Percentiles rank a stretch among this genome's conserved stretches.
Conservation (phyloP, 2,888 invertebrate genomes). For the Aleiodes alternator region DNA sequence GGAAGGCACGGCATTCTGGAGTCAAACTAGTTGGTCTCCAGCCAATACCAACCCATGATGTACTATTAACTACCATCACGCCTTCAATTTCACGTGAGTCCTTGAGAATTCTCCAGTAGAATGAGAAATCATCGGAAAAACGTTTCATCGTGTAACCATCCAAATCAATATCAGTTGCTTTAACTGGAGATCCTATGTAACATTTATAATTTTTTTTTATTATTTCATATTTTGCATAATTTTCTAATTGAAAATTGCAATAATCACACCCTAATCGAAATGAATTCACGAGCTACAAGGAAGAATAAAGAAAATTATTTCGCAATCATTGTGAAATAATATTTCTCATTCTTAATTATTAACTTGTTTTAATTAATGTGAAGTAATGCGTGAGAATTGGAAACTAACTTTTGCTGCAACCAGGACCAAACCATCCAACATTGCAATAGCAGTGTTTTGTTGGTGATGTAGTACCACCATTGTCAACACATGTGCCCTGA, state of each 20-base stretch:
- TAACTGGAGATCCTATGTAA: slow-evolving; percentile 84
- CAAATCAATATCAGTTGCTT: slow-evolving; percentile 84
- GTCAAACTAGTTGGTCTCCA: slow-evolving; percentile 90
- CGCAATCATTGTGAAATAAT: too few species aligned
- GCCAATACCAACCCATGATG: slow-evolving; percentile 89
- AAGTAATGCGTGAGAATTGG: not conserved
- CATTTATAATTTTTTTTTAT: not conserved
- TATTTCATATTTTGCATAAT: not conserved
- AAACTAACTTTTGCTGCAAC: slow-evolving; percentile 87
- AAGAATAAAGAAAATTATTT: slow-evolving; percentile 35
- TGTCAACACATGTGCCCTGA: slow-evolving; percentile 89
- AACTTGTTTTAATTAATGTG: slow-evolving; percentile 17
- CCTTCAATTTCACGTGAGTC: slow-evolving; percentile 92
- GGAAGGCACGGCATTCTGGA: slow-evolving; percentile 88
- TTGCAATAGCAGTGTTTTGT: slow-evolving; percentile 93
- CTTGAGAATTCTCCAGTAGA: slow-evolving; percentile 91
- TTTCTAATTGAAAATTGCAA: not conserved
- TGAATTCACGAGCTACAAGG: too few species aligned
- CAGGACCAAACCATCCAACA: slow-evolving; percentile 90
- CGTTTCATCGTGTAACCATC: slow-evolving; percentile 83
- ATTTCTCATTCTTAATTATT: too few species aligned
- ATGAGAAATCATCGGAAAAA: slow-evolving; percentile 84
- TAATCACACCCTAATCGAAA: too few species aligned
- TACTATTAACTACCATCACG: slow-evolving; percentile 90
- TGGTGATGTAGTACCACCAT: slow-evolving; percentile 88